A percentile compares a stretch with the other conserved stretches of the same genome.
Evolutionary conservation across 2,113 vertebrate species (phyloP).

Genomic region (Chaetura pelagica): DNA sequence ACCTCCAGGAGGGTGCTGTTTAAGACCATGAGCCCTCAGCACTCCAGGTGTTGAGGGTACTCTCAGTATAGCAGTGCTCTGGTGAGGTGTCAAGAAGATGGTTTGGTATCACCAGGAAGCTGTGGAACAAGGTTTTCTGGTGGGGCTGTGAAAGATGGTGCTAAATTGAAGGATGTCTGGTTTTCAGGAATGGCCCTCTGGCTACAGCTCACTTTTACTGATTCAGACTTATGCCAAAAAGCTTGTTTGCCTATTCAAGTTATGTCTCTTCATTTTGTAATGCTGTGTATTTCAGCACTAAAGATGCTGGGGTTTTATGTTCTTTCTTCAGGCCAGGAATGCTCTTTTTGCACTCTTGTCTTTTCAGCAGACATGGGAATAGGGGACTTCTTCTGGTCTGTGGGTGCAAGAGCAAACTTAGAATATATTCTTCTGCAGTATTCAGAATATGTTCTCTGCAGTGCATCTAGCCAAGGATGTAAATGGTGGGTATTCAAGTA

Average conservation of each 20-base stretch:
- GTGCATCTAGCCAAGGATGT: neutral
- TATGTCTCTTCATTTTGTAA: neutral
- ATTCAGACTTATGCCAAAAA: neutral
- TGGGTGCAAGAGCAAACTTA: neutral
- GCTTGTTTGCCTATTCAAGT: neutral
- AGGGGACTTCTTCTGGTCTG: neutral
- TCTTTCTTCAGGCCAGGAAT: neutral
- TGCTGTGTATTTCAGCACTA: neutral
- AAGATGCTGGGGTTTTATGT: neutral
- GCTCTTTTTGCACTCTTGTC: neutral
- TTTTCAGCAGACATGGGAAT: neutral
- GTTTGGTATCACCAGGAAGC: neutral
- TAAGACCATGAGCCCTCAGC: neutral
- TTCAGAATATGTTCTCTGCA: conserved; percentile 1
- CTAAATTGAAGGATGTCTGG: neutral
- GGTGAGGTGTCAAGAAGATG: neutral
- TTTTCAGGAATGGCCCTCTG: neutral
- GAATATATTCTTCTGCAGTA: neutral
- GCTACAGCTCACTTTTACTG: neutral
- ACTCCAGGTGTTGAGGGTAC: neutral
- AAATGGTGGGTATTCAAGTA: neutral
- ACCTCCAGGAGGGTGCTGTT: neutral
- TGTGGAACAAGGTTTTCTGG: neutral
- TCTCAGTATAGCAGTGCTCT: neutral
- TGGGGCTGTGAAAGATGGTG: neutral